Conservation (phyloP, 2,797 vertebrate species). For the Alcedo atthis region DNA sequence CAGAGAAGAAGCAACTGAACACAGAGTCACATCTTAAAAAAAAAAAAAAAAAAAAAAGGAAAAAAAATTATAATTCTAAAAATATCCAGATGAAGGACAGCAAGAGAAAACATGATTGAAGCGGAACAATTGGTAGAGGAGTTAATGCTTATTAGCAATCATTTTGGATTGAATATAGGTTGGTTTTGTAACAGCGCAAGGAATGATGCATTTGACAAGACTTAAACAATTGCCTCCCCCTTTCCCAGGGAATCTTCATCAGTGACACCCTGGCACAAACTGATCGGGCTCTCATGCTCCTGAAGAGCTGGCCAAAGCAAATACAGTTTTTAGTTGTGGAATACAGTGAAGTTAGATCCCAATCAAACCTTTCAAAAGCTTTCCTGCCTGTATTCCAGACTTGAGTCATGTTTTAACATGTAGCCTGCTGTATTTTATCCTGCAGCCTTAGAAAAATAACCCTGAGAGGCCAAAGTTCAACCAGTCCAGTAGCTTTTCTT, state of each 20-base stretch:
- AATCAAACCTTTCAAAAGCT: background rate
- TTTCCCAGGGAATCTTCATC: background rate
- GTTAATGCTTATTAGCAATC: constrained; percentile 64
- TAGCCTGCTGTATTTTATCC: background rate
- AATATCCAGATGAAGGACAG: constrained; percentile 64
- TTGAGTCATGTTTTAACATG: background rate
- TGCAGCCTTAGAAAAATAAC: background rate
- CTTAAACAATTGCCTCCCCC: constrained; percentile 56
- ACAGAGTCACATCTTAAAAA: constrained; percentile 27
- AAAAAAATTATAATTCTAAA: constrained; percentile 11
- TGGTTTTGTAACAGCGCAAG: constrained; percentile 61
- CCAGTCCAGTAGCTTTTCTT: background rate
- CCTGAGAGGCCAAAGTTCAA: background rate
- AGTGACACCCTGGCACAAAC: background rate
- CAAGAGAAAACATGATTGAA: constrained; percentile 62
- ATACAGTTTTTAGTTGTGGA: background rate
- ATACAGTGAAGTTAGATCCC: background rate
- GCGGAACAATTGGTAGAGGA: constrained; percentile 66
- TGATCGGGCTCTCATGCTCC: background rate
- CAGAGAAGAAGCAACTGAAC: constrained; percentile 53
- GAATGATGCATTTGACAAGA: constrained; percentile 64
- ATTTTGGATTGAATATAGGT: constrained; percentile 36
- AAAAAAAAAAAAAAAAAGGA: background rate
- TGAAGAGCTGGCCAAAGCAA: background rate
- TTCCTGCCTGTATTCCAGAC: background rate